A percentile compares a stretch with the other conserved stretches of the same genome.
These are phyloP conservation scores for Flabesymbios commensalis DNA, from an alignment of 2,888 invertebrate genomes.

Conservation along the genomic window DNA sequence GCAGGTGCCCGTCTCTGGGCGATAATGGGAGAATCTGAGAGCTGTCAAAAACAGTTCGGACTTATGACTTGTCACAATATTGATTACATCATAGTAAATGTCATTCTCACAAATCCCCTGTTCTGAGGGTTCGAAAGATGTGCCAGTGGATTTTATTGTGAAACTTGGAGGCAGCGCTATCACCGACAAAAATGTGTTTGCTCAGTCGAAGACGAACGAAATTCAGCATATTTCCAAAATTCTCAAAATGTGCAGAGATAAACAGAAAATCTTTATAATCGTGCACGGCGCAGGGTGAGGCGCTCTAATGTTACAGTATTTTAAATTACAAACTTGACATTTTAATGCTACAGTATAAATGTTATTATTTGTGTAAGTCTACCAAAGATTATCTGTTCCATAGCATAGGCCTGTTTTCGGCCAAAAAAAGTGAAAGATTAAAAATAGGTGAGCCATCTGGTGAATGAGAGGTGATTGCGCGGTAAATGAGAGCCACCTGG, in stretches of 20 bases:
- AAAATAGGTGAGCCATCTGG: too few species aligned
- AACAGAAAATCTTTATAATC: constrained; percentile 34
- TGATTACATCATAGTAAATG: background rate
- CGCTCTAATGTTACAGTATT: background rate
- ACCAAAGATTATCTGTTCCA: background rate
- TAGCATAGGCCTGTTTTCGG: too few species aligned
- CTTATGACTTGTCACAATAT: background rate
- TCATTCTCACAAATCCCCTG: too few species aligned
- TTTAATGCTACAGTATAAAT: background rate
- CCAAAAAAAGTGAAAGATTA: too few species aligned
- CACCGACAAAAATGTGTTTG: constrained; percentile 41
- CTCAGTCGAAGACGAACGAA: constrained; percentile 32
- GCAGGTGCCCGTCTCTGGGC: background rate
- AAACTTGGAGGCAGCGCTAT: constrained; percentile 50
- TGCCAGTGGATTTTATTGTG: constrained; percentile 32
- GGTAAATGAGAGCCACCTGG: too few species aligned
- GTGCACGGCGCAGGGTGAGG: constrained; percentile 51
- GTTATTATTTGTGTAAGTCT: background rate
- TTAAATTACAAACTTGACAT: background rate
- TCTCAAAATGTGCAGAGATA: constrained; percentile 32
- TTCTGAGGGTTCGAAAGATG: too few species aligned
- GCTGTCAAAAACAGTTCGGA: background rate
- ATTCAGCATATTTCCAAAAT: constrained; percentile 32
- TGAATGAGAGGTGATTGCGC: too few species aligned
- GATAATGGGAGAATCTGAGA: background rate